phyloP scores from a whole-genome alignment of 2,888 invertebrate species.

The Synanthedon vespiformis region DNA sequence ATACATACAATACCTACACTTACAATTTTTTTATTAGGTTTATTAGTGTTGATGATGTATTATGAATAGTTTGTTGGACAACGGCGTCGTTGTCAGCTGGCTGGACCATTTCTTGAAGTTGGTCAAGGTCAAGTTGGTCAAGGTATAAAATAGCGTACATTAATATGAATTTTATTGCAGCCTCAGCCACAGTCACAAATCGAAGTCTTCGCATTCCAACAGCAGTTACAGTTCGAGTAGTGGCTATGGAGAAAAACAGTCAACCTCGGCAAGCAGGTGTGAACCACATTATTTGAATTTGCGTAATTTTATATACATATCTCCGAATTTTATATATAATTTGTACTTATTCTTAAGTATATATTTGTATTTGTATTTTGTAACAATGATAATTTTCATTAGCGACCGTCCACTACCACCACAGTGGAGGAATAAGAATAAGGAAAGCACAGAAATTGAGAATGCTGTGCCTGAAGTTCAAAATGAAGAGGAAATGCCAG shows the following conservation, averaged over 20 bases:
- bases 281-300: conserved; percentile 1
- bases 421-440: conserved; percentile 69
- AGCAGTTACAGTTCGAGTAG: conserved; percentile 85
- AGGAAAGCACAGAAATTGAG: conserved; percentile 74
- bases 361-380: too few relatives aligned
- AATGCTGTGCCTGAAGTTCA: conserved; percentile 19
- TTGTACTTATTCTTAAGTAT: too few relatives aligned
- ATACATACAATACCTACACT: too few relatives aligned
- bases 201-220: conserved; percentile 81
- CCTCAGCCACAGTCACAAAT: conserved; percentile 74
- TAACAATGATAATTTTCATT: background rate
- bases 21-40: too few relatives aligned
- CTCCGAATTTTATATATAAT: too few relatives aligned
- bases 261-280: conserved; percentile 72
- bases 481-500: conserved; percentile 15
- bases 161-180: background rate
- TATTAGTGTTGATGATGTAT: too few relatives aligned
- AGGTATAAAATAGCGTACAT: background rate
- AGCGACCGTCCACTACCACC: conserved; percentile 25
- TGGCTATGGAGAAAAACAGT: conserved; percentile 80
- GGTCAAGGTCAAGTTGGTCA: too few relatives aligned
- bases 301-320: too few relatives aligned
- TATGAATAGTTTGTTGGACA: too few relatives aligned
- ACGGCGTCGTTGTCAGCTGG: too few relatives aligned
- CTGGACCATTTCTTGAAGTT: too few relatives aligned